These are phyloP conservation scores for Brachypalpus laphriformis DNA, from an alignment of 2,888 invertebrate genomes.

Conservation along the genomic window DNA sequence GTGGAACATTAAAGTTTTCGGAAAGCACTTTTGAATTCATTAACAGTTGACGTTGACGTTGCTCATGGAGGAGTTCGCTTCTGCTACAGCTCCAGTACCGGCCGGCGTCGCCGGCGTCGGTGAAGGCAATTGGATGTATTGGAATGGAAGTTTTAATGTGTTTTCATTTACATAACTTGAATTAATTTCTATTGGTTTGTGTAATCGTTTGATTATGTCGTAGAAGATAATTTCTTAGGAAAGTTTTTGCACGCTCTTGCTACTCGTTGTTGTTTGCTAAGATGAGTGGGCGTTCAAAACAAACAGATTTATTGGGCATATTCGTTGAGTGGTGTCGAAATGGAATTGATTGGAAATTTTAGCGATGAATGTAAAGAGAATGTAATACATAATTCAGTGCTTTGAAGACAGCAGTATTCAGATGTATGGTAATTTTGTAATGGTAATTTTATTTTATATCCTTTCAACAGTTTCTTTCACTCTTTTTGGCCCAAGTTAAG, in stretches of 20 bases:
- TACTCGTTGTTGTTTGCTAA: neutral
- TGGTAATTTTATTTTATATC: no score
- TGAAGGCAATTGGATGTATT: conserved; percentile 38
- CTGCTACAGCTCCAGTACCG: neutral
- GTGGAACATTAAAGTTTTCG: conserved; percentile 67
- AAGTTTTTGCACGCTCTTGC: conserved; percentile 14
- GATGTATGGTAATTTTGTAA: no score
- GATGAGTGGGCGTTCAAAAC: neutral
- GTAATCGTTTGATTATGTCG: conserved; percentile 47
- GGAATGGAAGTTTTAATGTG: conserved; percentile 56
- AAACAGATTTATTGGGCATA: neutral
- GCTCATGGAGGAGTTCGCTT: neutral
- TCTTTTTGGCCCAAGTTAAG: no score
- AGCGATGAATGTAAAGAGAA: neutral
- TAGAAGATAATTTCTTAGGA: conserved; percentile 37
- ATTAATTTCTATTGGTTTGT: conserved; percentile 55
- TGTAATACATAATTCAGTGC: neutral
- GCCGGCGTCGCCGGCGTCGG: neutral
- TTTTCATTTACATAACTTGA: conserved; percentile 61
- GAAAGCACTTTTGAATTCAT: conserved; percentile 70
- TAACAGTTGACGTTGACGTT: conserved; percentile 49
- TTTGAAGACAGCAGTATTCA: no score
- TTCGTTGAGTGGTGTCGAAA: neutral
- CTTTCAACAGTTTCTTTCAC: no score
- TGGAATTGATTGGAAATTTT: neutral